Percentiles rank a stretch among this genome's conserved stretches.
phyloP scores from a whole-genome alignment of 2,888 invertebrate genomes.

The Ptilodon capucinus region DNA sequence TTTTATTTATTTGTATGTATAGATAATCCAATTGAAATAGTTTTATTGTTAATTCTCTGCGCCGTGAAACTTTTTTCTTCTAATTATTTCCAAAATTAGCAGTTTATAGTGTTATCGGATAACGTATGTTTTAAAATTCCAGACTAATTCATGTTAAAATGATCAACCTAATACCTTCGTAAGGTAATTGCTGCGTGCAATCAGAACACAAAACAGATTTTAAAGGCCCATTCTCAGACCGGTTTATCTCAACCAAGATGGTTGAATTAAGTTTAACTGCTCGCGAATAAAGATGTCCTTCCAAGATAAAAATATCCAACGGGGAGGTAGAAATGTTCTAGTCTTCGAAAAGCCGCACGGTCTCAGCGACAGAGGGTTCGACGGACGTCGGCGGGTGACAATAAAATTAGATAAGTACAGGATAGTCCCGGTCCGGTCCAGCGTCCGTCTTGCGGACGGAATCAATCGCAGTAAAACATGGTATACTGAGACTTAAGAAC shows the following conservation, averaged over 20 bases:
- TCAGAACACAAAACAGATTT: not conserved
- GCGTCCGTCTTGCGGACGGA: slow-evolving; percentile 71
- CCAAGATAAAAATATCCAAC: slow-evolving; percentile 68
- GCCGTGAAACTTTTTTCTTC: no score
- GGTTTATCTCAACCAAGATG: slow-evolving; percentile 60
- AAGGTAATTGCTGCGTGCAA: no score
- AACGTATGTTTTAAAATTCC: no score
- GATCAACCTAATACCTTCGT: no score
- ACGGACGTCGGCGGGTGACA: slow-evolving; percentile 70
- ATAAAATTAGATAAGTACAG: slow-evolving; percentile 82
- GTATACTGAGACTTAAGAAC: slow-evolving; percentile 43
- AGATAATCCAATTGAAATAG: no score
- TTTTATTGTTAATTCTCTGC: no score
- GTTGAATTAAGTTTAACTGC: slow-evolving; percentile 76
- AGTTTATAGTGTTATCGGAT: no score
- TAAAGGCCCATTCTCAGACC: not conserved
- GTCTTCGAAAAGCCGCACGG: slow-evolving; percentile 55
- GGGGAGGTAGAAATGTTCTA: slow-evolving; percentile 66
- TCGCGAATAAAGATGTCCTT: slow-evolving; percentile 74
- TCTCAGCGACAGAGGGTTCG: slow-evolving; percentile 62
- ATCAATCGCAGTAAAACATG: slow-evolving; percentile 81
- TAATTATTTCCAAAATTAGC: no score
- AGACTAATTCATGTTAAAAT: not conserved
- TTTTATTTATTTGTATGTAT: no score
- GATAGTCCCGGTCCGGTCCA: slow-evolving; percentile 64